These are phyloP conservation scores for Platorchestia sp. DNA, from an alignment of 1,140 invertebrate species.

Conservation along the genomic window DNA sequence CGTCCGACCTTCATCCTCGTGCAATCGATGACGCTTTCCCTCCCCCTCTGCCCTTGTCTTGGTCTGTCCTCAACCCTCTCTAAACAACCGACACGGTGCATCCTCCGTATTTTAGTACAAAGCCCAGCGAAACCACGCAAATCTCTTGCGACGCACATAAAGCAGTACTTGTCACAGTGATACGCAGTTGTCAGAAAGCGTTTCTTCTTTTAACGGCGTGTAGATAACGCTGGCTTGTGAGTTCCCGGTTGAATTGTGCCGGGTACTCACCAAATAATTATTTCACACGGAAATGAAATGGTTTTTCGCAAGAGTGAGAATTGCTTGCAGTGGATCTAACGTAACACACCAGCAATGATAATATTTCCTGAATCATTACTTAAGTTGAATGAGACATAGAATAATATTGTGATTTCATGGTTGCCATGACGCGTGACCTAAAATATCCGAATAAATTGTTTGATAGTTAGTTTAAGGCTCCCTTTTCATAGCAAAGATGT, in stretches of 20 bases:
- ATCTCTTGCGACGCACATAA: not conserved
- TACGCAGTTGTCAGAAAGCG: not conserved
- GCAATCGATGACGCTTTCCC: slow-evolving; percentile 7
- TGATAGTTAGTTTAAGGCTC: too few species aligned
- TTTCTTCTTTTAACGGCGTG: not conserved
- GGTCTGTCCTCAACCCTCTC: not conserved
- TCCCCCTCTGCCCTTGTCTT: not conserved
- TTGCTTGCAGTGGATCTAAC: not conserved
- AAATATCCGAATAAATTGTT: too few species aligned
- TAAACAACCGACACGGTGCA: not conserved
- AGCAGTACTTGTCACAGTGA: not conserved
- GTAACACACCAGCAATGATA: not conserved
- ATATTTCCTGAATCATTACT: not conserved
- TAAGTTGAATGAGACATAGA: not conserved
- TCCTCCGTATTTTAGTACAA: not conserved
- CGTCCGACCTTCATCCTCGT: slow-evolving; percentile 27
- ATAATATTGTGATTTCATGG: not conserved
- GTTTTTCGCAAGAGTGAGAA: not conserved
- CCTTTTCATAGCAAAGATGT: too few species aligned
- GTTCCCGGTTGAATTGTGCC: too few species aligned
- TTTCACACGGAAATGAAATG: too few species aligned
- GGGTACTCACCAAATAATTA: too few species aligned
- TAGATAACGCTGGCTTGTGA: not conserved
- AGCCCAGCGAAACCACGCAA: not conserved
- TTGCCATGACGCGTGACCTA: not conserved